Percentiles rank a stretch among this genome's conserved stretches.
These are phyloP conservation scores for Aphelinus atriplicis DNA, from an alignment of 1,140 invertebrate genomes.

Conservation along the genomic window DNA sequence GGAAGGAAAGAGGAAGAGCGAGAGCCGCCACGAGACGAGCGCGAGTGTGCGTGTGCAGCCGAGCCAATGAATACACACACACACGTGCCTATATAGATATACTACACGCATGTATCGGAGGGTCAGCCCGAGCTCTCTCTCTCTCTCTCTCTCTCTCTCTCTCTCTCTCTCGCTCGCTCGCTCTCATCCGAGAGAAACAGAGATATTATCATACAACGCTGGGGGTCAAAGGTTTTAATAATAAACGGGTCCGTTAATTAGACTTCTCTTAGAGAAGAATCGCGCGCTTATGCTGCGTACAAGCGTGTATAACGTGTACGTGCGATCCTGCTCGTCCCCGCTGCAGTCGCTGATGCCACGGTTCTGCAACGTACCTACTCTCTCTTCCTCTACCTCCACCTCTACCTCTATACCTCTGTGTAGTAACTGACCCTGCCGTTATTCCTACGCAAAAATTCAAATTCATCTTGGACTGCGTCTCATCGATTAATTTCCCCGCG, in stretches of 20 bases:
- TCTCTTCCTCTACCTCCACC: neutral
- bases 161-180: too few species aligned
- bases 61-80: neutral
- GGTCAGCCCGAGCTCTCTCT: slow-evolving; percentile 19
- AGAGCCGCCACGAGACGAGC: neutral
- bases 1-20: neutral
- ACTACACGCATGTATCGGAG: neutral
- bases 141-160: slow-evolving; percentile 1
- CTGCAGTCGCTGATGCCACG: too few species aligned
- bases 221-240: slow-evolving; percentile 38
- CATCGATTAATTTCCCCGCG: too few species aligned
- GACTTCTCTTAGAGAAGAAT: slow-evolving; percentile 36
- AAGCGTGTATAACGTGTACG: slow-evolving; percentile 1
- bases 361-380: neutral
- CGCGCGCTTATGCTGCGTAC: slow-evolving; percentile 14
- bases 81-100: neutral
- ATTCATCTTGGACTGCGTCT: too few species aligned
- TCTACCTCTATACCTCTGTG: neutral
- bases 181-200: slow-evolving; percentile 24
- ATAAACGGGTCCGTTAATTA: slow-evolving; percentile 38
- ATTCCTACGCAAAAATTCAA: too few species aligned
- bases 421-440: too few species aligned
- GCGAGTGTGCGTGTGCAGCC: neutral
- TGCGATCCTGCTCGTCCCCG: neutral
- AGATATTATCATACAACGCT: slow-evolving; percentile 38